These are phyloP conservation scores for Phrynosoma platyrhinos DNA, from an alignment of 2,113 vertebrate species.

Conservation along the genomic window DNA sequence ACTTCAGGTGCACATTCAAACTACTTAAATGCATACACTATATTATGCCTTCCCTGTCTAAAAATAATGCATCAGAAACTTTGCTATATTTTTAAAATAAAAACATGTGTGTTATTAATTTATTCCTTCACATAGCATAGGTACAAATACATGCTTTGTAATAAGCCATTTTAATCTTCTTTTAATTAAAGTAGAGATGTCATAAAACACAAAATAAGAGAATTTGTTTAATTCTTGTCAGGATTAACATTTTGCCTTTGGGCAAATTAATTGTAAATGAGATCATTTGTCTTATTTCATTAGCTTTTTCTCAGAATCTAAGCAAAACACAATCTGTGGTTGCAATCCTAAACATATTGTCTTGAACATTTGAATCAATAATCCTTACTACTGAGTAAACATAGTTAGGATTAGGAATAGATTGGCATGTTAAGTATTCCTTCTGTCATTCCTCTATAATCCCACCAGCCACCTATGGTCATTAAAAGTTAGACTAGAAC, in stretches of 20 bases:
- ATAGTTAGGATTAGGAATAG: background rate
- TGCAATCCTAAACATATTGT: conserved; percentile 9
- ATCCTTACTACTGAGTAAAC: background rate
- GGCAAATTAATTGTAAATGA: conserved; percentile 55
- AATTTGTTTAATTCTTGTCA: conserved; percentile 37
- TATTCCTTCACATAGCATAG: conserved; percentile 7
- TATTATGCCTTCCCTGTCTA: background rate
- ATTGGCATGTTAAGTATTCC: background rate
- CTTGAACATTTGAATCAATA: background rate
- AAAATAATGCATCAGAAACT: conserved; percentile 36
- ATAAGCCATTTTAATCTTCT: conserved; percentile 46
- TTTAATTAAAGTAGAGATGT: conserved; percentile 55
- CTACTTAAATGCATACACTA: background rate
- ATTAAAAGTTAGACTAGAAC: background rate
- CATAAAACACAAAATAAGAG: conserved; percentile 14
- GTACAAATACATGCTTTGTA: conserved; percentile 29
- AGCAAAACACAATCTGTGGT: conserved; percentile 1
- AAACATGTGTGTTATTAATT: conserved; percentile 7
- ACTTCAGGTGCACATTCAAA: background rate
- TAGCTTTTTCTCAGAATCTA: conserved; percentile 28
- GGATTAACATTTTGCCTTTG: conserved; percentile 52
- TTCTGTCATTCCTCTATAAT: background rate
- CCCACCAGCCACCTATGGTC: too few relatives aligned
- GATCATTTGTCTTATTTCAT: conserved; percentile 41
- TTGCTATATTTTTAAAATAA: background rate